Base-by-base conservation (phyloP, 2,797 vertebrate genomes). In the Phalloptychus januarius region DNA sequence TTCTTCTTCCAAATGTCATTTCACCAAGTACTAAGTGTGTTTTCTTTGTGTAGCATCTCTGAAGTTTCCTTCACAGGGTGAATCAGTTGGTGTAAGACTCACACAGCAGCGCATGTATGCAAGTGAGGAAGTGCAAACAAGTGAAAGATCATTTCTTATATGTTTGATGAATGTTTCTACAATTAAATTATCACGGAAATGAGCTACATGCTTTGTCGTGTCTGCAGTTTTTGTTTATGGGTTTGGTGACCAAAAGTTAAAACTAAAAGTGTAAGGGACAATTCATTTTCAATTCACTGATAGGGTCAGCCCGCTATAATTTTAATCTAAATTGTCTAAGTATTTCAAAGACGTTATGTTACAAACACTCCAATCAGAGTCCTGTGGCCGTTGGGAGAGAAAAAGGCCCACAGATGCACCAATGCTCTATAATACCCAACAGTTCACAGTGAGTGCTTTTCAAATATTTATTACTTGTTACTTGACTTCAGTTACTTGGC, bases 81-180 rank as follows among this genome's bases (percentile, higher is more conserved):
- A 95, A 93, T 94, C 94, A 95, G 93, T 96, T 91, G 79, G 95
- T 88, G 93, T 95, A 95, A 74, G 77, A 91, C 85, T 90, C 83
- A 83, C 92, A 88, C 82, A 93, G 93, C 95, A 95, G 95, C 94
- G 95, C 94, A 95, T 93, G 89, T 89, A 87, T 90, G 92, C 91
- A 85, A 87, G 94, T 86, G 92, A 96, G 89, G 78, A 89, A 56
- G 89, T 79, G 92, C 88, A 93, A 93, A 93, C 91, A 95, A 89
- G 93, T 96, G 94, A 96, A 96, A 93, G 94, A 92, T 96, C 96
- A 95, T 96, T 95, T 95, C 95, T 94, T 95, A 96, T 94, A 94
- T 97, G 96, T 97, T 94, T 96, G 97, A 97, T 95, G 97, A 97
- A 96, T 96, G 96, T 98, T 97, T 97, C 96, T 98, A 97, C 97